Evolutionary conservation across 2,888 invertebrate genomes (phyloP).

Genomic region (Leptura quadrifasciata): DNA sequence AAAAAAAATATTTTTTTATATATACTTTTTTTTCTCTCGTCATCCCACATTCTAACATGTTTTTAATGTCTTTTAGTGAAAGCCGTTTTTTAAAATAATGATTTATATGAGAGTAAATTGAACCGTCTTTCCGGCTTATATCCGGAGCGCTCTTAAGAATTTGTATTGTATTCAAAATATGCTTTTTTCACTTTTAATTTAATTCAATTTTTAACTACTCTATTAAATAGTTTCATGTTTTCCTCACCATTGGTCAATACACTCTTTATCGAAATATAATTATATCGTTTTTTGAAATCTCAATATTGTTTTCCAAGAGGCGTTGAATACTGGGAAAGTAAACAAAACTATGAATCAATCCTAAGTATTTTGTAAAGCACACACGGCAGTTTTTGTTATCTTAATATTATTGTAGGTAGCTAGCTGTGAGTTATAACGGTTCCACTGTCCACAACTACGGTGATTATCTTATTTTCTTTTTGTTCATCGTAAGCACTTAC

Average conservation of each 20-base stretch:
- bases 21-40: too few species aligned
- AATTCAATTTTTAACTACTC: neutral
- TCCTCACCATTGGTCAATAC: neutral
- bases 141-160: too few species aligned
- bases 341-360: slow-evolving; percentile 1
- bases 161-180: too few species aligned
- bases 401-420: slow-evolving; percentile 2
- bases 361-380: neutral
- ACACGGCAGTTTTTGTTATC: neutral
- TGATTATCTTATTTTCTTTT: neutral
- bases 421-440: neutral
- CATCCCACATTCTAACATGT: too few species aligned
- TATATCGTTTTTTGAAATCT: neutral
- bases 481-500: neutral
- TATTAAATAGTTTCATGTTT: neutral
- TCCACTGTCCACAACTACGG: neutral
- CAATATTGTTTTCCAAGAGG: neutral
- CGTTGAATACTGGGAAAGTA: neutral
- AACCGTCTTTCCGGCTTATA: too few species aligned
- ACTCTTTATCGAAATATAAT: neutral
- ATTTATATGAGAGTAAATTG: too few species aligned
- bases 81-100: too few species aligned
- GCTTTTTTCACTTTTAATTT: too few species aligned
- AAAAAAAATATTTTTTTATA: too few species aligned
- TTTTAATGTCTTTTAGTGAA: too few species aligned